Evolutionary conservation across 2,888 invertebrate genomes (phyloP).

Genomic region (Diadegma fenestrale): DNA sequence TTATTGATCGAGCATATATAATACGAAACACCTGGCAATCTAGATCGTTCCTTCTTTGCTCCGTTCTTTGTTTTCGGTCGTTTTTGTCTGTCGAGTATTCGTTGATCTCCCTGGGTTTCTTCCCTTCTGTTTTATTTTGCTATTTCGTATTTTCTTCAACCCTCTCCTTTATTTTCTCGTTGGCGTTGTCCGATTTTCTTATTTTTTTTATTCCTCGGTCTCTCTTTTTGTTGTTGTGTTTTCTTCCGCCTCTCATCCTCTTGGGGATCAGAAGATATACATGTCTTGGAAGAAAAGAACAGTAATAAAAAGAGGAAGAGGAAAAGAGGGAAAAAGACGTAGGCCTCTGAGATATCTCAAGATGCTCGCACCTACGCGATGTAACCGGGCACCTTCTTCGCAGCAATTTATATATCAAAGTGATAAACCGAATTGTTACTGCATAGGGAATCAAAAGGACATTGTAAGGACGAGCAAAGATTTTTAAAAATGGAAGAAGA

Average conservation of each 20-base stretch:
- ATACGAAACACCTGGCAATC: constrained; percentile 63
- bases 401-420: constrained; percentile 59
- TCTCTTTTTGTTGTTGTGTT: not conserved
- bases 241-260: constrained; percentile 14
- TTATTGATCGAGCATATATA: constrained; percentile 45
- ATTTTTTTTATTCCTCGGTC: not conserved
- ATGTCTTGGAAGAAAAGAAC: not conserved
- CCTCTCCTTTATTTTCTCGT: not conserved
- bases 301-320: not conserved
- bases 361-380: constrained; percentile 64
- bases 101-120: not conserved
- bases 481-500: constrained; percentile 36
- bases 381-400: constrained; percentile 52
- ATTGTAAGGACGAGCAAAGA: not conserved
- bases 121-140: not conserved
- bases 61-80: not conserved
- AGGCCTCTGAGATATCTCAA: constrained; percentile 47
- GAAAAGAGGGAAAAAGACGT: not conserved
- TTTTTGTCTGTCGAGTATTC: not conserved
- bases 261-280: not conserved
- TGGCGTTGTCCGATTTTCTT: not conserved
- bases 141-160: constrained; percentile 11
- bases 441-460: constrained; percentile 24
- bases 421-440: constrained; percentile 63
- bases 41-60: constrained; percentile 2